Evolutionary conservation across 2,797 vertebrate genomes (phyloP), one percentile per base, ranked within the genome.

Genomic region (Cetoscarus ocellatus): DNA sequence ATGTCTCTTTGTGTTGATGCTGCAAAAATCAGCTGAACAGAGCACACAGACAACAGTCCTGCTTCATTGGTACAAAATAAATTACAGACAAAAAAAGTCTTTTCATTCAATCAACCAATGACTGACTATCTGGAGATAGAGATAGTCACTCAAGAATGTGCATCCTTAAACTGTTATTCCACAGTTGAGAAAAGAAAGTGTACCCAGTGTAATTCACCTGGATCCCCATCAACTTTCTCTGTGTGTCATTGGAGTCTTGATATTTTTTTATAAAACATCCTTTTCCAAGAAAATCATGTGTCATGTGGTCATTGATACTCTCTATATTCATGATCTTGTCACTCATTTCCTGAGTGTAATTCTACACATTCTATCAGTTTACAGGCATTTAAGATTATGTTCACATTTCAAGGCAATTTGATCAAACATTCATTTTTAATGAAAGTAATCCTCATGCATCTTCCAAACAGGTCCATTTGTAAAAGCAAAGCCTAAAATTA

Each of bases 241-340:
- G 18, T 85, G 49, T 87, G 59, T 82, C 43, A 74, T 71, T 74
- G 48, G 59, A 79, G 65, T 51, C 5, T 54, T 55, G 27, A 19
- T 7, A 18, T 60, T 45, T 69, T 75, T 82, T 83, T 84, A 80
- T 82, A 91, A 91, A 91, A 93, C 70, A 70, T 76, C 42, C 11
- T 89, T 90, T 92, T 89, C 43, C 75, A 86, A 85, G 55, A 88
- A 85, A 59, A 34, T 15, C 2, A 5, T 11, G 45, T 77, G 56
- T 81, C n/a, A 19, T 9, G 45, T 77, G 34, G 0, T 84, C n/a
- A 48, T 66, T 74, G 34, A 59, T 10, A 18, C 68, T 5, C 42
- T 43, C 10, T 43, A 39, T 39, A 39, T 3, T 2, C 11, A 11
- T 7, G 13, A 42, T 51, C 5, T 9, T 3, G 7, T 7, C 38